phyloP scores from a whole-genome alignment of 2,888 invertebrate genomes.

The Axea sp. region DNA sequence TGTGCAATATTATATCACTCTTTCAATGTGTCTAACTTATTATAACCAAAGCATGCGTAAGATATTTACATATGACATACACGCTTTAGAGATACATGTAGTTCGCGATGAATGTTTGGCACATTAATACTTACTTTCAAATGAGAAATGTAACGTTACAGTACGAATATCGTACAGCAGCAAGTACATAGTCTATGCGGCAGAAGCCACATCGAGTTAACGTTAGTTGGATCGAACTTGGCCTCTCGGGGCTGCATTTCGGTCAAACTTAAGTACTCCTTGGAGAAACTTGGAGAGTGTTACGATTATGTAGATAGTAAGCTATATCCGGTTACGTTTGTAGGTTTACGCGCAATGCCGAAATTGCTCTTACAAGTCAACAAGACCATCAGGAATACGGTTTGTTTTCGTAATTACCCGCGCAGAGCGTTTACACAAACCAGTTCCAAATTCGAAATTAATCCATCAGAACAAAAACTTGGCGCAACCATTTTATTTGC shows the following conservation, averaged over 20 bases:
- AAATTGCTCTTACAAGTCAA: constrained; percentile 42
- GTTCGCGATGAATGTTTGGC: neutral
- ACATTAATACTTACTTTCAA: constrained; percentile 16
- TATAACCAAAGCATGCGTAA: too few species aligned
- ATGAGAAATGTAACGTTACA: constrained; percentile 24
- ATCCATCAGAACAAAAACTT: constrained; percentile 25
- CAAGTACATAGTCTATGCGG: constrained; percentile 36
- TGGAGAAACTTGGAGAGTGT: constrained; percentile 59
- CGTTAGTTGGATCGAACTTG: constrained; percentile 58
- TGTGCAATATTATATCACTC: too few species aligned
- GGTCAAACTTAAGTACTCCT: constrained; percentile 64
- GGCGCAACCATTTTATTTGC: constrained; percentile 13
- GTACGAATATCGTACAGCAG: constrained; percentile 14
- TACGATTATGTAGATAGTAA: constrained; percentile 55
- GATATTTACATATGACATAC: too few species aligned
- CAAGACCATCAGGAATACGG: constrained; percentile 40
- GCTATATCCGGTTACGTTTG: constrained; percentile 58
- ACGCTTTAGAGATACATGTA: too few species aligned
- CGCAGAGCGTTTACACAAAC: constrained; percentile 18
- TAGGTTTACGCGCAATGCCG: constrained; percentile 46
- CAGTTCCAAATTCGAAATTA: constrained; percentile 35
- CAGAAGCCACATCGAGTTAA: constrained; percentile 45
- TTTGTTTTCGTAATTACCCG: constrained; percentile 50
- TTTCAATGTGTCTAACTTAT: too few species aligned
- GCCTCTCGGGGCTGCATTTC: constrained; percentile 61